Conservation (phyloP, 2,888 invertebrate genomes). For the Caenorhabditis imperialis region DNA sequence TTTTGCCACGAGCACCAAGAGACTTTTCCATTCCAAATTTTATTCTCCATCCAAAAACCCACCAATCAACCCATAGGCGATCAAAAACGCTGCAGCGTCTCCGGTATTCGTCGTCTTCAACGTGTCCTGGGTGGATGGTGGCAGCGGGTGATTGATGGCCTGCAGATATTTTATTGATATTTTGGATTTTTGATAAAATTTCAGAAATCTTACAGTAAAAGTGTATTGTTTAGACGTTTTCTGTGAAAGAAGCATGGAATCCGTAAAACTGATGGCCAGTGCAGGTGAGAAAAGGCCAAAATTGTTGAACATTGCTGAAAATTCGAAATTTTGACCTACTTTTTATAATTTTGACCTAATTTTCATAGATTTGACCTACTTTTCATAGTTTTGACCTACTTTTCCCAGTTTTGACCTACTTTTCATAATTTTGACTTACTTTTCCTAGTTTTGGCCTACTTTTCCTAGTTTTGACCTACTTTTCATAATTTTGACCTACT, state of each 20-base stretch:
- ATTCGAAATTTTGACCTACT: conserved; percentile 6
- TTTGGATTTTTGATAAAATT: background rate
- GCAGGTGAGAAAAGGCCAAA: conserved; percentile 66
- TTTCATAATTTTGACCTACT: too few relatives aligned
- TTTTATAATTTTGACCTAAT: too few relatives aligned
- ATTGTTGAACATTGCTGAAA: conserved; percentile 66
- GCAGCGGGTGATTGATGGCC: conserved; percentile 68
- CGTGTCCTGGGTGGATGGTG: conserved; percentile 65
- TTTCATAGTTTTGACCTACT: too few relatives aligned
- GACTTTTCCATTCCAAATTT: too few relatives aligned
- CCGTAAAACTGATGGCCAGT: conserved; percentile 63
- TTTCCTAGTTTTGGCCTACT: too few relatives aligned
- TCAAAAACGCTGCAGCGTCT: conserved; percentile 34
- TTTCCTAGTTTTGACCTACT: conserved; percentile 4
- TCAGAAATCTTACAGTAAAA: conserved; percentile 28
- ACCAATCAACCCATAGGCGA: conserved; percentile 52
- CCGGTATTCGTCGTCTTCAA: conserved; percentile 57
- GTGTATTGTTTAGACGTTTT: conserved; percentile 36
- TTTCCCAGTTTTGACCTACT: conserved; percentile 3
- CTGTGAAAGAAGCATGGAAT: conserved; percentile 57
- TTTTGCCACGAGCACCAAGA: too few relatives aligned
- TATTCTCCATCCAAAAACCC: background rate
- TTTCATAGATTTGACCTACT: conserved; percentile 4
- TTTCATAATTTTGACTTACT: background rate
- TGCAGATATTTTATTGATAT: conserved; percentile 4